Evolutionary conservation across 2,113 vertebrate species (phyloP).

Genomic region (Nematolebias whitei): DNA sequence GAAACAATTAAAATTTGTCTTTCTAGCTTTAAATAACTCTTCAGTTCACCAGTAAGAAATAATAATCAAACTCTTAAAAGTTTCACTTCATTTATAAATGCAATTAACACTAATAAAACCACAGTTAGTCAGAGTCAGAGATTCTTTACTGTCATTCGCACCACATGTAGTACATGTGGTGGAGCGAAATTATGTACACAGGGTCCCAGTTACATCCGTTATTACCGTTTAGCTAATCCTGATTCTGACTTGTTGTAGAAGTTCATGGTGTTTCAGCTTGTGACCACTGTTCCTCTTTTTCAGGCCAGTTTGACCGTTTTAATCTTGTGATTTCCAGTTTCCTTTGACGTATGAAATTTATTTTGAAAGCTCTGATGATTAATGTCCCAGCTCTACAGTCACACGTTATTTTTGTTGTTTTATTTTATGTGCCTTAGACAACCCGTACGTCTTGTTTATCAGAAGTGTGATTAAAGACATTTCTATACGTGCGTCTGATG

Average conservation of each 20-base stretch:
- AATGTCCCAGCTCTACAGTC: not conserved
- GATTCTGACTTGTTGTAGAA: not conserved
- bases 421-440: not conserved
- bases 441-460: not conserved
- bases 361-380: not conserved
- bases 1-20: not conserved
- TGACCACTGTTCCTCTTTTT: slow-evolving; percentile 58
- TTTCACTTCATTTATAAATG: not conserved
- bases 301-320: not conserved
- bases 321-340: slow-evolving; percentile 25
- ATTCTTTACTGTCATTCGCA: too few relatives aligned
- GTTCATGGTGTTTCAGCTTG: slow-evolving; percentile 19
- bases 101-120: too few relatives aligned
- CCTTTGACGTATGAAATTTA: slow-evolving; percentile 4
- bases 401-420: slow-evolving; percentile 9
- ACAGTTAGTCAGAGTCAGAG: too few relatives aligned
- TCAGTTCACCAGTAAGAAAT: not conserved
- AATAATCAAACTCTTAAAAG: not conserved
- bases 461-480: too few relatives aligned
- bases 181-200: too few relatives aligned
- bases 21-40: too few relatives aligned
- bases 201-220: too few relatives aligned
- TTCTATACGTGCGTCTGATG: too few relatives aligned
- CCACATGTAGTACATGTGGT: too few relatives aligned
- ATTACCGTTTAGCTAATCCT: too few relatives aligned